Evolutionary conservation across 2,113 vertebrate species (phyloP).

Genomic region (Myocastor coypus): DNA sequence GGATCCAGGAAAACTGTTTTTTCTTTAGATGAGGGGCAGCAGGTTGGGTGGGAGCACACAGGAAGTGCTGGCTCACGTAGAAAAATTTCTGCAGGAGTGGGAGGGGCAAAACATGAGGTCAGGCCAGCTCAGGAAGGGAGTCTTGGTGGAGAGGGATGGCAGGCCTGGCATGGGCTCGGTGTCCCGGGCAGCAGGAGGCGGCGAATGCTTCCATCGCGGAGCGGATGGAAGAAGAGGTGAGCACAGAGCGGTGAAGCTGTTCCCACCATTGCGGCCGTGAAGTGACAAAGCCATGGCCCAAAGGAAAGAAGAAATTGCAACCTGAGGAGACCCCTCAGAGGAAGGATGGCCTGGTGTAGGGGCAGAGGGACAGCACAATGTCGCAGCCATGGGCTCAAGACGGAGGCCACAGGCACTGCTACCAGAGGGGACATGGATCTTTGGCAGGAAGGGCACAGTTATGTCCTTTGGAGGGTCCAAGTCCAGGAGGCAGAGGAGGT

Average conservation of each 20-base stretch:
- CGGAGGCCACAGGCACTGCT: neutral
- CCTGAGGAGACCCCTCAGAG: neutral
- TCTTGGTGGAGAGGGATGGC: neutral
- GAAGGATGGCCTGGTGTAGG: neutral
- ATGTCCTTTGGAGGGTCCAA: neutral
- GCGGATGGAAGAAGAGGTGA: neutral
- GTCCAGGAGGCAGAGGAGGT: neutral
- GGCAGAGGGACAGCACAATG: neutral
- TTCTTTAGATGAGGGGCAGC: neutral
- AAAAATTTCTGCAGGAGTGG: neutral
- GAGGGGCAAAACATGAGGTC: no score
- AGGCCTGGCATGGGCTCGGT: neutral
- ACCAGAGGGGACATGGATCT: accelerated
- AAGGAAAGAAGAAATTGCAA: neutral
- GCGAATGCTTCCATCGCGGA: neutral
- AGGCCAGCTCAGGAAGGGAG: neutral
- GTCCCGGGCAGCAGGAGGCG: neutral
- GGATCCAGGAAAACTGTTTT: neutral
- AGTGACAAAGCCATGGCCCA: neutral
- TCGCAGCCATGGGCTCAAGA: neutral
- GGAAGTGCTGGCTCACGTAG: neutral
- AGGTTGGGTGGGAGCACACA: neutral
- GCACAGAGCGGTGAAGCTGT: neutral
- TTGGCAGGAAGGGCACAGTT: neutral
- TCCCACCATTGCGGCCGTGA: neutral